These are phyloP conservation scores for Girardinichthys multiradiatus DNA, from an alignment of 2,113 vertebrate species.

Conservation along the genomic window DNA sequence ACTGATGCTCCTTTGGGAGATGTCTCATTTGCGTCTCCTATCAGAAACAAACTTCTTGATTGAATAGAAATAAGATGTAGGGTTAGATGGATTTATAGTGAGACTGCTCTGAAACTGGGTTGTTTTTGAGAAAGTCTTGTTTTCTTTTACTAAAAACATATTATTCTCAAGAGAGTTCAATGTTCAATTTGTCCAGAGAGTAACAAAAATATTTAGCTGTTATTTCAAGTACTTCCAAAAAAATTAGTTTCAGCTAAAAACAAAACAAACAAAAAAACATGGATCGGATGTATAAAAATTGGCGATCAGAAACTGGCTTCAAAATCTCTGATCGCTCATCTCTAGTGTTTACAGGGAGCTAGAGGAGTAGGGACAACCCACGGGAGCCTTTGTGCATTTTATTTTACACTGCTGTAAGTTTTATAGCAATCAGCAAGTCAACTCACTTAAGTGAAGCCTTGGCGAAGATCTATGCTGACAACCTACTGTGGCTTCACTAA, in stretches of 20 bases:
- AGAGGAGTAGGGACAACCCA: not conserved
- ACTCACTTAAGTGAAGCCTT: slow-evolving; percentile 29
- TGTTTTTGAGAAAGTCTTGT: no score
- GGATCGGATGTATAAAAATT: not conserved
- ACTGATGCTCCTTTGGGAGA: no score
- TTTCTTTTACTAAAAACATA: no score
- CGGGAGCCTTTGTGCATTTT: not conserved
- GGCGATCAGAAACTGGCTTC: not conserved
- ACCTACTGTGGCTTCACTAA: slow-evolving; percentile 45
- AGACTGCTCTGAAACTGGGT: no score
- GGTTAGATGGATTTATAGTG: no score
- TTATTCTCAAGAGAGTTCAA: no score
- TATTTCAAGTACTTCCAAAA: no score
- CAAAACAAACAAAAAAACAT: not conserved
- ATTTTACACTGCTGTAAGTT: slow-evolving; percentile 47
- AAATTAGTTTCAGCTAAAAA: not conserved
- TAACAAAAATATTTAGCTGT: no score
- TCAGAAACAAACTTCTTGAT: no score
- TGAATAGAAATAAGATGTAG: no score
- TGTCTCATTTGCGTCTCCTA: no score
- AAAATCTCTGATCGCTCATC: not conserved
- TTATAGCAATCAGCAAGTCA: slow-evolving; percentile 46
- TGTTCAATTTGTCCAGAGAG: no score
- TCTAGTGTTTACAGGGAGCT: not conserved
- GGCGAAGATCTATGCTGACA: slow-evolving; percentile 48